Base-by-base conservation (phyloP, 2,888 invertebrate genomes). In the Aphrophora alni region DNA sequence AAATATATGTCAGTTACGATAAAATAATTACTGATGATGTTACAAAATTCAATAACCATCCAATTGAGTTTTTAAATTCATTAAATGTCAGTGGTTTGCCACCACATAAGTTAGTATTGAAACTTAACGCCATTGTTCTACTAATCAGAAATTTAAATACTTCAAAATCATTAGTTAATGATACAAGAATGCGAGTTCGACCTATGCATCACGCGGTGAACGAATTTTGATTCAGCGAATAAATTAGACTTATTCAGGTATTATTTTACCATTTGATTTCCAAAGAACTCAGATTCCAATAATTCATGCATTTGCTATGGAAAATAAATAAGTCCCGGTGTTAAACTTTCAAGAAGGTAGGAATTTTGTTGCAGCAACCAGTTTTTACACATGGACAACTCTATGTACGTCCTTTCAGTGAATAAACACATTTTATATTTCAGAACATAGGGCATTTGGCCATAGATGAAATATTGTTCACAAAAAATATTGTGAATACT, bases 91-190 rank as follows among this genome's bases (percentile, higher is more conserved):
- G 72, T 25, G 27, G 72, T 72, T 72, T 72, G 72, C 72, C 72
- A 27, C 72, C 72, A 72, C 72, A 72, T 72, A 72, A 72, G 24
- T 27, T 72, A 72, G 24, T 25, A 27, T 26, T 72, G 27, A 72
- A 72, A 72, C 7, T 72, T 2, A 72, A 72, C 24, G 72, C n/a
- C 72, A 72, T 72, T 72, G 72, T 72, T 25, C 72, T 72, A 21
- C 8, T 72, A 27, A 72, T 26, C 17, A 24, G 72, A 72, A 72
- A 72, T 72, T 72, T 25, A 27, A 72, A 72, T 72, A 72, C 72
- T 17, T 72, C 72, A 72, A 24, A 72, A 72, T 24, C 72, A 72
- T 72, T 72, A 72, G 72, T 72, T 21, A 72, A 72, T 72, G 72
- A 26, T 21, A 72, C 72, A 72, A 72, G 72, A 72, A 72, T 72